Conservation (phyloP, 37 sponge, comb jelly and placozoan genomes). For the Halisarca cf. caerulea region DNA sequence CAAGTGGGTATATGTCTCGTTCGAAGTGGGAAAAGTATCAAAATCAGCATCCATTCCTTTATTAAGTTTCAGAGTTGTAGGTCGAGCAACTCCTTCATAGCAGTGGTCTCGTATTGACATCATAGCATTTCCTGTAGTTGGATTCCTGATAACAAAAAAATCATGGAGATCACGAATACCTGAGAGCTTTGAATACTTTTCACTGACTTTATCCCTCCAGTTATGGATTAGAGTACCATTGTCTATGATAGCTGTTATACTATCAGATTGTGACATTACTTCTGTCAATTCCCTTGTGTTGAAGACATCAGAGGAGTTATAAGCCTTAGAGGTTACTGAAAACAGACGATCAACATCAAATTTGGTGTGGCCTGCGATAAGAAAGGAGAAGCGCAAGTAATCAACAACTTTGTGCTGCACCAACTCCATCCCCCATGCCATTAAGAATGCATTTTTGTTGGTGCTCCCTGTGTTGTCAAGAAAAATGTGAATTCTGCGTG, state of each 20-base stretch:
- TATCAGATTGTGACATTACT: neutral
- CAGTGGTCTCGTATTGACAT: too few species aligned
- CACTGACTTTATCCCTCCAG: neutral
- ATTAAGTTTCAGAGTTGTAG: too few species aligned
- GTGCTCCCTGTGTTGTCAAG: slow-evolving; percentile 42
- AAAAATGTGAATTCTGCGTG: slow-evolving; percentile 29
- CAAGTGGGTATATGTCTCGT: too few species aligned
- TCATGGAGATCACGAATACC: slow-evolving; percentile 15
- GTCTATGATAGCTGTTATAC: neutral
- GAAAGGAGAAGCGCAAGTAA: slow-evolving; percentile 27
- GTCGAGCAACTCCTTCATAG: too few species aligned
- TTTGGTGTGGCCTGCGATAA: slow-evolving; percentile 49
- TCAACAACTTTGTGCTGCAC: slow-evolving; percentile 11
- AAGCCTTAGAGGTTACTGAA: neutral
- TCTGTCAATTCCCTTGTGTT: neutral
- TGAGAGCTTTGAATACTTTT: slow-evolving; percentile 19
- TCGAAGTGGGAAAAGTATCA: too few species aligned
- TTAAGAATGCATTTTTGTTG: too few species aligned
- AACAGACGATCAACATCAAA: slow-evolving; percentile 30
- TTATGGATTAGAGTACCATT: neutral
- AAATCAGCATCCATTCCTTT: too few species aligned
- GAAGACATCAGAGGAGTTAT: slow-evolving; percentile 24
- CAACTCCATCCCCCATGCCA: slow-evolving; percentile 5
- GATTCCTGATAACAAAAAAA: too few species aligned
- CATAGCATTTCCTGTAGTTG: too few species aligned